A percentile compares a stretch with the other conserved stretches of the same genome.
These are phyloP conservation scores for Pollimyrus isidori DNA, from an alignment of 2,113 vertebrate species.

Conservation along the genomic window DNA sequence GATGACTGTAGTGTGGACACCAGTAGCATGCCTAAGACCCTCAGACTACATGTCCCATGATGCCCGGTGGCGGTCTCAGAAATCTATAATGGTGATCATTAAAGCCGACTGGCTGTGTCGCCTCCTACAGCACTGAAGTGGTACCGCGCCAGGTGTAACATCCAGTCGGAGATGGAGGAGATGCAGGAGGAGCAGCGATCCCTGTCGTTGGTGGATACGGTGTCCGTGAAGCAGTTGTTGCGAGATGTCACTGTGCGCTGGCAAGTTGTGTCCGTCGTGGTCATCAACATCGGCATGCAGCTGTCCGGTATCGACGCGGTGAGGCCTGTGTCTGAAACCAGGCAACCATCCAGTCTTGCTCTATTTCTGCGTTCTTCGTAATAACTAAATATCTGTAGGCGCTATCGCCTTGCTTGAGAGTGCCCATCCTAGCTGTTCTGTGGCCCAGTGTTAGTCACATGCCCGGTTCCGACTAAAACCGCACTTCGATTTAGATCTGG, in stretches of 20 bases:
- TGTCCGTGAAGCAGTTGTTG: conserved; percentile 64
- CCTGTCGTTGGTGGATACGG: conserved; percentile 56
- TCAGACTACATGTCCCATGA: neutral
- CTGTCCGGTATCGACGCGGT: conserved; percentile 84
- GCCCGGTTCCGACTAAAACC: neutral
- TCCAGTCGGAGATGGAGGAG: conserved; percentile 72
- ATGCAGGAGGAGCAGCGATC: conserved; percentile 76
- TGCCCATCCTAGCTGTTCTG: neutral
- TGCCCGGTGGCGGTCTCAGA: neutral
- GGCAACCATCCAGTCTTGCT: neutral
- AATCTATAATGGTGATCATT: neutral
- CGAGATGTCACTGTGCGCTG: conserved; percentile 61
- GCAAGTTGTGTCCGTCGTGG: conserved; percentile 71
- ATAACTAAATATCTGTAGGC: neutral
- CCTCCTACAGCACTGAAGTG: conserved; percentile 56
- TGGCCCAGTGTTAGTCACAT: neutral
- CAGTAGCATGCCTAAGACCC: neutral
- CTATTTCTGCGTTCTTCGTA: neutral
- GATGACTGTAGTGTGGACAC: neutral
- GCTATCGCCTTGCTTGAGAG: neutral
- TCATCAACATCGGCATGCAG: conserved; percentile 81
- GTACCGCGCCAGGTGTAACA: conserved; percentile 60
- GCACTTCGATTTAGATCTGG: conserved; percentile 69
- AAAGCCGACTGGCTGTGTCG: neutral
- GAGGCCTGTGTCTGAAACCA: conserved; percentile 35